Evolutionary conservation across 2,797 vertebrate genomes (phyloP), one percentile per base, ranked within the genome.

Genomic region (Malacoctenus gilli): DNA sequence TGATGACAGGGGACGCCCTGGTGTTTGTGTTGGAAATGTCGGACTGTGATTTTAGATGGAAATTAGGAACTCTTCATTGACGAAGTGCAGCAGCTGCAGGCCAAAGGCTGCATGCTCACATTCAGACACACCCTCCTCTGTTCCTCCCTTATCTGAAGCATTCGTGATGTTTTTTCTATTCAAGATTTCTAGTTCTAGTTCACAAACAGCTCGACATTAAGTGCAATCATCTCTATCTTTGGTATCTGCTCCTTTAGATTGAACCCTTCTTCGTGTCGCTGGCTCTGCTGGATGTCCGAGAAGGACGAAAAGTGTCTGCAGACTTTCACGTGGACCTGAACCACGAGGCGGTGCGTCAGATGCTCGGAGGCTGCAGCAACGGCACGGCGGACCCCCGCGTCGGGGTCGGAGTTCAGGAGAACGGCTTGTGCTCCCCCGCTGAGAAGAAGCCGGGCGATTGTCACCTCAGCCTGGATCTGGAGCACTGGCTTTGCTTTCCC

Each of bases 271-370:
- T 96, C 35, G 86, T 99, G 76, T 94, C 93, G 0, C 75, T 98
- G 80, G 93, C 95, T 0, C 87, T 99, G 67, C 91, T 95, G 76
- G 96, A 99, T 20, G 67, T 95, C 62, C 91, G 93, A 68, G 95
- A 97, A 30, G 88, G 90, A 47, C 93, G 93, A 57, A 99, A 98
- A 85, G 93, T 98, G 38, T 99, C 97, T 2, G 95, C 97, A 1
- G 97, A 99, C 82, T 98, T 99, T 59, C 96, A 98, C 0, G 85
- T 97, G 51, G 97, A 99, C 82, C 85, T 99, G 25, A 99, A 99
- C 83, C 96, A 95, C 0, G 61, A 91, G 3, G 73, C 89, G 0
- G 92, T 92, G 51, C 86, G 86, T 37, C 90, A 90, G 80, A 92
- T 93, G 91, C 68, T 92, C 1, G 84, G 75, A 10, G 73, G 82